Evolutionary conservation across 2,888 invertebrate species (phyloP), one percentile per base, ranked within the genome.

Genomic region (Dichetophora obliterata): DNA sequence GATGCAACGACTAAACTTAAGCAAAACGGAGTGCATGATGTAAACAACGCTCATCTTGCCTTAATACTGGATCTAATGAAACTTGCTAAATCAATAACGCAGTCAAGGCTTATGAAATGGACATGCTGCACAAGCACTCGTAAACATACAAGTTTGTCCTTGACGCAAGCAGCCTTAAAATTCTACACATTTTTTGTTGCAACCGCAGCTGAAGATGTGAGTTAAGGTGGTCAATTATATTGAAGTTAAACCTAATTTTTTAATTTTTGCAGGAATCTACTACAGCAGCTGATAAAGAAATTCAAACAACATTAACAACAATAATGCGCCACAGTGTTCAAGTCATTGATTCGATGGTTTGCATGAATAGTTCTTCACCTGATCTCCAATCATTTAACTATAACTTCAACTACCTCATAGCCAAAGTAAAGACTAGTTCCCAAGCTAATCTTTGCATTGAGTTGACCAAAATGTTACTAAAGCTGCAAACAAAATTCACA

Each of bases 91-190:
- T 82, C 82, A 3, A 81, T 88, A 3, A 77, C 68, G 3, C 81
- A 82, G 11, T 84, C 83, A 3, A 78, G 82, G 1, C 54, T 88
- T 9, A 77, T 80, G 19, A 37, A 57, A 5, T 80, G 78, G 43
- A 77, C 48, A 16, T 88, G 88, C 73, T 88, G 88, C 54, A 82
- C 82, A 0, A 86, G 87, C 27, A 76, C 82, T 1, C 79, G 86
- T 1, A 85, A 86, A 22, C 88, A 88, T 76, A 81, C 84, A n/a
- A 83, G 85, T 16, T 77, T 86, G 16, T 78, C 81, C 5, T 78
- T 85, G 5, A 82, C 84, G 3, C 70, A 79, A 43, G 79, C 81
- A 11, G 82, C 85, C 8, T 19, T 85, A n/a, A 61, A 63, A 14
- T 63, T 78, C 6, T 75, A 75, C 19, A 59, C 43, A 1, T 27